phyloP scores from a whole-genome alignment of 2,888 invertebrate genomes.

The Eugnorisma glareosa region DNA sequence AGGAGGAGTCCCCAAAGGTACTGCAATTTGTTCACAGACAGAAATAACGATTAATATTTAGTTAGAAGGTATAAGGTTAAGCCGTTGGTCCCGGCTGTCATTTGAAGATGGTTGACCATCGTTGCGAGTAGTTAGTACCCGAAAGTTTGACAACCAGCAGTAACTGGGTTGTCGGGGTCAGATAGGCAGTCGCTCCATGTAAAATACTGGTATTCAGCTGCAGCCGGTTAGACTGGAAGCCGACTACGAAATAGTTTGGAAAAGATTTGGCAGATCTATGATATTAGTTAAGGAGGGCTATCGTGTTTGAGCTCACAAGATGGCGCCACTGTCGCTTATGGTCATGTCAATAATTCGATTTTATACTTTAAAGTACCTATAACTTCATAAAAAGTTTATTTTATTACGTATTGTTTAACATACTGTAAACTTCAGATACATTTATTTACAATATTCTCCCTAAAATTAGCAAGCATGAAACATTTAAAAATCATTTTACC shows the following conservation, averaged over 20 bases:
- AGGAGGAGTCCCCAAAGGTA: conserved; percentile 76
- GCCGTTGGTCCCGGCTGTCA: conserved; percentile 1
- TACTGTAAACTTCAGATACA: no score
- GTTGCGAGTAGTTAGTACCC: not conserved
- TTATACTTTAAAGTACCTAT: no score
- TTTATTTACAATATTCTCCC: no score
- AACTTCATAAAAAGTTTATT: no score
- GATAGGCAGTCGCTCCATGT: not conserved
- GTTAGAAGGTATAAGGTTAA: not conserved
- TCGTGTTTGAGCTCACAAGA: no score
- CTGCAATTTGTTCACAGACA: conserved; percentile 52
- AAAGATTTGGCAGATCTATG: not conserved
- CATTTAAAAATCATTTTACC: no score
- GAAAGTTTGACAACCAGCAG: not conserved
- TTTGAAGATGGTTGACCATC: conserved; percentile 1
- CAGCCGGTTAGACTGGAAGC: not conserved
- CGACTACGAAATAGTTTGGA: not conserved
- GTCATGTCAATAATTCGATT: no score
- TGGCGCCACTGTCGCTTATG: no score
- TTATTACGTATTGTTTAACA: no score
- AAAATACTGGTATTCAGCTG: not conserved
- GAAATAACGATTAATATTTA: not conserved
- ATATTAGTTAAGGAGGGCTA: no score
- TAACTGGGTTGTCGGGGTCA: not conserved
- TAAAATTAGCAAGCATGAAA: no score